phyloP scores from a whole-genome alignment of 2,888 invertebrate species.

The Isoperla grammatica region DNA sequence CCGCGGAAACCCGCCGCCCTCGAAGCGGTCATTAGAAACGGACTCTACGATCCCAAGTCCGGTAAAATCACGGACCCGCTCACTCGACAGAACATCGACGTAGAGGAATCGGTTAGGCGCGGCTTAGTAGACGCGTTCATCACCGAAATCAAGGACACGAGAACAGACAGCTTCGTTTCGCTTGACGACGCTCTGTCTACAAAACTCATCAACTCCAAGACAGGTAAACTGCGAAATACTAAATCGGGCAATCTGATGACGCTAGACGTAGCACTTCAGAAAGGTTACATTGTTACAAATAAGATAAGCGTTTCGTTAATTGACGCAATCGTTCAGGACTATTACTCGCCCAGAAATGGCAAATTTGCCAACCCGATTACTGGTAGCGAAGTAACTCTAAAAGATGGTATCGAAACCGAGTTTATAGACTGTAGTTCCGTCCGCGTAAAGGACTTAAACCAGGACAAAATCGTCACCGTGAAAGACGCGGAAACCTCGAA shows the following conservation, averaged over 20 bases:
- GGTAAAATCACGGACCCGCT: constrained; percentile 68
- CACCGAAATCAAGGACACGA: constrained; percentile 72
- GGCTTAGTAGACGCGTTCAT: constrained; percentile 77
- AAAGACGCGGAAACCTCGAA: constrained; percentile 63
- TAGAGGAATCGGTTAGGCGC: constrained; percentile 71
- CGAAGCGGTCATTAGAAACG: constrained; percentile 66
- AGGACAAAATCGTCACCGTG: constrained; percentile 60
- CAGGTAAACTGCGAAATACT: constrained; percentile 67
- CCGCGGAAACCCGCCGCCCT: constrained; percentile 69
- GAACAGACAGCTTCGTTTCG: constrained; percentile 63
- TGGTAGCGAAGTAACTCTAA: constrained; percentile 65
- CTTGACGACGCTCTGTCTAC: constrained; percentile 67
- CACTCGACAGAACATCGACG: constrained; percentile 62
- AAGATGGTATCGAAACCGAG: constrained; percentile 65
- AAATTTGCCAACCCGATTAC: constrained; percentile 71
- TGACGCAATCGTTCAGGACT: constrained; percentile 69
- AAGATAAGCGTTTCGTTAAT: constrained; percentile 64
- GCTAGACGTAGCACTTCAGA: constrained; percentile 63
- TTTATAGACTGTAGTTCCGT: constrained; percentile 67
- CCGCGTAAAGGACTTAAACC: constrained; percentile 66
- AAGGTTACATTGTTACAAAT: constrained; percentile 65
- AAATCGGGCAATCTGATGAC: constrained; percentile 64
- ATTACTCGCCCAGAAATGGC: constrained; percentile 67
- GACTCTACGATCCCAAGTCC: constrained; percentile 61
- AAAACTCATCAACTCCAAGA: constrained; percentile 61